A percentile compares a stretch with the other conserved stretches of the same genome.
These are phyloP conservation scores for Trichonephila clavipes DNA, from an alignment of 1,140 invertebrate genomes.

Conservation along the genomic window DNA sequence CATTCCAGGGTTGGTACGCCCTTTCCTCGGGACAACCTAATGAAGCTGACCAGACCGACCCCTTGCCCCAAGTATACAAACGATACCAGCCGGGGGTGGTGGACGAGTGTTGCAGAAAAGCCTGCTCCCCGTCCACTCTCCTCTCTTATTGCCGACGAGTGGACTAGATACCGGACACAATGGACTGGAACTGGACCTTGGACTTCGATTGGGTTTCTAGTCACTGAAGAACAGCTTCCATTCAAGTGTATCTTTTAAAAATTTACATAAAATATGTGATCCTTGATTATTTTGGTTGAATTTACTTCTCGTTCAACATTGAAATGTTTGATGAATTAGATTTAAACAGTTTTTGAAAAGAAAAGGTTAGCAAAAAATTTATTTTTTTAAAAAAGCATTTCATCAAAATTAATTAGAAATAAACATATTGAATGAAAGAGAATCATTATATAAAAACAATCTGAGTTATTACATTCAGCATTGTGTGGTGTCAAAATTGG, in stretches of 20 bases:
- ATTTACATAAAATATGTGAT: not conserved
- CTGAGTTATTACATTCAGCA: too few species aligned
- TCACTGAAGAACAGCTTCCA: not conserved
- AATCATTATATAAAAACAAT: too few species aligned
- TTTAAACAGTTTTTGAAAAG: too few species aligned
- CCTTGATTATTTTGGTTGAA: too few species aligned
- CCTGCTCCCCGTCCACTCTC: slow-evolving; percentile 36
- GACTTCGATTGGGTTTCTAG: not conserved
- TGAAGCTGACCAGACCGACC: not conserved
- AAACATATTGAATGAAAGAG: too few species aligned
- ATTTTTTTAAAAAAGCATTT: too few species aligned
- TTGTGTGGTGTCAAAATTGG: too few species aligned
- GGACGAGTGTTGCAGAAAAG: slow-evolving; percentile 70
- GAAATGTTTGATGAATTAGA: too few species aligned
- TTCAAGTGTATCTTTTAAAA: not conserved
- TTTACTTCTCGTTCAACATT: too few species aligned
- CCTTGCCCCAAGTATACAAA: not conserved
- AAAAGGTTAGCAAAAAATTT: too few species aligned
- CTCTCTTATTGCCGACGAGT: slow-evolving; percentile 52
- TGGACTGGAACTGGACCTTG: not conserved
- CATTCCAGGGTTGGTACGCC: slow-evolving; percentile 1
- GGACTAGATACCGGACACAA: not conserved
- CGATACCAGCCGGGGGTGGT: slow-evolving; percentile 18
- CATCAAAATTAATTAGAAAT: too few species aligned
- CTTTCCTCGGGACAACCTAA: not conserved